phyloP scores from a whole-genome alignment of 2,113 vertebrate species.

The Hemibagrus wyckioides region DNA sequence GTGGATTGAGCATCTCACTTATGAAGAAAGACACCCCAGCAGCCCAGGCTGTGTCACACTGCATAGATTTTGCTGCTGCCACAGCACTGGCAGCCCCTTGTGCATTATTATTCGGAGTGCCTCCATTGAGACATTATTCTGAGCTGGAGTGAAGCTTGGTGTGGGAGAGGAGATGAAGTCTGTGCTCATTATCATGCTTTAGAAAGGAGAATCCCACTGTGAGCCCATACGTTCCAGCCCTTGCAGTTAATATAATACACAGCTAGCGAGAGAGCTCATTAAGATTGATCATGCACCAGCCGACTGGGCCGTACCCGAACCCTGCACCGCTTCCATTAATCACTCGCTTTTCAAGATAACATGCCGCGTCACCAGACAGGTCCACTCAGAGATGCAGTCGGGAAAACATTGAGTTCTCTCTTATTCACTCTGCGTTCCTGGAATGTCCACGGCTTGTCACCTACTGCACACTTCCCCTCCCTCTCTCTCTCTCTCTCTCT shows the following conservation, averaged over 20 bases:
- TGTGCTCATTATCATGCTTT: constrained; percentile 72
- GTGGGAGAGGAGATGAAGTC: constrained; percentile 47
- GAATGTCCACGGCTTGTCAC: constrained; percentile 43
- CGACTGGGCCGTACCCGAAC: constrained; percentile 65
- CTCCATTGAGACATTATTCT: constrained; percentile 61
- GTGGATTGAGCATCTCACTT: constrained; percentile 4
- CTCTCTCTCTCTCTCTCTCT: background rate
- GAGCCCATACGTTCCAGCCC: constrained; percentile 65
- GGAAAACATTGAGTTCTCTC: constrained; percentile 36
- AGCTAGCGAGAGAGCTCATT: constrained; percentile 74
- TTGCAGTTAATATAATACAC: constrained; percentile 72
- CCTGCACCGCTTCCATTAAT: constrained; percentile 70
- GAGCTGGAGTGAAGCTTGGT: constrained; percentile 53
- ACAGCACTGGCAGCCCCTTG: constrained; percentile 42
- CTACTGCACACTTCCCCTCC: background rate
- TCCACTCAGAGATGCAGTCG: constrained; percentile 55
- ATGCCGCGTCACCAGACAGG: constrained; percentile 61
- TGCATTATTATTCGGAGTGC: constrained; percentile 57
- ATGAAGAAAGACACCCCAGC: constrained; percentile 20
- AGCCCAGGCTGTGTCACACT: background rate
- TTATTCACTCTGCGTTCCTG: constrained; percentile 21
- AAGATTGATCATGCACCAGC: constrained; percentile 75
- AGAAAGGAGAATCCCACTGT: constrained; percentile 65
- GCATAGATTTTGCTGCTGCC: background rate
- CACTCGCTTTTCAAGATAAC: constrained; percentile 72